These are phyloP conservation scores for Bombylius major DNA, from an alignment of 2,888 invertebrate genomes.

Conservation along the genomic window DNA sequence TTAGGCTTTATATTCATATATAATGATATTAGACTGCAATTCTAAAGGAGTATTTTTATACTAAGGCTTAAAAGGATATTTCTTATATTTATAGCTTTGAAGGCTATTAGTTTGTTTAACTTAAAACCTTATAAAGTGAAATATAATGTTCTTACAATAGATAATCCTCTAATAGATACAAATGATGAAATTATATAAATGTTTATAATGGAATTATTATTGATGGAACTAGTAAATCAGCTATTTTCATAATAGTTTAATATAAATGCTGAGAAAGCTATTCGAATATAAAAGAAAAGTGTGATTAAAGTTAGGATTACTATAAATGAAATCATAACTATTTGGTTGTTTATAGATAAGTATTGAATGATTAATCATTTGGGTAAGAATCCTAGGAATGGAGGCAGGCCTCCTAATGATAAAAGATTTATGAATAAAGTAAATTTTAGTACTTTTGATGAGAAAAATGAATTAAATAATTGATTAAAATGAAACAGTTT, in stretches of 20 bases:
- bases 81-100: slow-evolving; percentile 46
- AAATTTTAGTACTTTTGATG: slow-evolving; percentile 37
- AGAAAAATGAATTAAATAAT: slow-evolving; percentile 36
- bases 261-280: slow-evolving; percentile 39
- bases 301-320: slow-evolving; percentile 42
- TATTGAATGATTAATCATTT: slow-evolving; percentile 47
- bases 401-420: slow-evolving; percentile 46
- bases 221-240: slow-evolving; percentile 25
- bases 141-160: slow-evolving; percentile 21
- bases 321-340: slow-evolving; percentile 38
- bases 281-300: slow-evolving; percentile 44
- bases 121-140: slow-evolving; percentile 40
- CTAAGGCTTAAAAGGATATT: slow-evolving; percentile 44
- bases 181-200: slow-evolving; percentile 22
- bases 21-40: slow-evolving; percentile 50
- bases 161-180: slow-evolving; percentile 24
- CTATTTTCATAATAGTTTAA: slow-evolving; percentile 40
- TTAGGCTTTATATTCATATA: slow-evolving; percentile 38
- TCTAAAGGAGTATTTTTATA: slow-evolving; percentile 38
- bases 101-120: slow-evolving; percentile 50
- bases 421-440: slow-evolving; percentile 42
- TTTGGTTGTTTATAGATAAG: slow-evolving; percentile 37
- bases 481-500: slow-evolving; percentile 42
- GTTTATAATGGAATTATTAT: slow-evolving; percentile 25
- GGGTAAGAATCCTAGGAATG: slow-evolving; percentile 48